phyloP scores from a whole-genome alignment of 2,888 invertebrate genomes.

The Gastrophysa polygoni region DNA sequence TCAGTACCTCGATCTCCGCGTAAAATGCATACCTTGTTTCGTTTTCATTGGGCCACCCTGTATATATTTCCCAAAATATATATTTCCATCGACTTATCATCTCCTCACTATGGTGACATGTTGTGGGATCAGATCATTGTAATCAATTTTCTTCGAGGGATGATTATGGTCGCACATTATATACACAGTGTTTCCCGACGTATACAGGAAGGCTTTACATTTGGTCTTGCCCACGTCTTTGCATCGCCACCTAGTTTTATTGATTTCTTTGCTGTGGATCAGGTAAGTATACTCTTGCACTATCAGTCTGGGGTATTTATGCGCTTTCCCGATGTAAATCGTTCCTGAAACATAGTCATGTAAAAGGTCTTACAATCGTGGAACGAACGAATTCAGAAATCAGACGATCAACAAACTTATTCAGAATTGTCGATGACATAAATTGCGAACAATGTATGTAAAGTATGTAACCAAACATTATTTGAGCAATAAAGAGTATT shows the following conservation, averaged over 20 bases:
- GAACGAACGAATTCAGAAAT: too few species aligned
- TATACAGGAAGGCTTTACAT: slow-evolving; percentile 36
- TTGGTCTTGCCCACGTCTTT: slow-evolving; percentile 29
- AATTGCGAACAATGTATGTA: too few species aligned
- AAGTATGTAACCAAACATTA: too few species aligned
- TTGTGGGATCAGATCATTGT: slow-evolving; percentile 14
- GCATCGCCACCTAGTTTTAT: slow-evolving; percentile 41
- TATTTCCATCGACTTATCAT: not conserved
- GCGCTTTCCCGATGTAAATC: slow-evolving; percentile 38
- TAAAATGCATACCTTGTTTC: too few species aligned
- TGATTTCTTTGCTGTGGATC: slow-evolving; percentile 33
- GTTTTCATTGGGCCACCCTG: too few species aligned
- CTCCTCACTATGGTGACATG: slow-evolving; percentile 9
- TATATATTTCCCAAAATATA: too few species aligned
- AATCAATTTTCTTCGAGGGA: slow-evolving; percentile 18
- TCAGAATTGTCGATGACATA: too few species aligned
- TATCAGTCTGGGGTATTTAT: slow-evolving; percentile 41
- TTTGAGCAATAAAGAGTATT: too few species aligned
- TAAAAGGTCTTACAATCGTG: too few species aligned
- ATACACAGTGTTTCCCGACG: slow-evolving; percentile 25
- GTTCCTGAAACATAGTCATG: slow-evolving; percentile 37
- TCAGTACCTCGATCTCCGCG: too few species aligned
- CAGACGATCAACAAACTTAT: too few species aligned
- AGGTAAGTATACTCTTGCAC: slow-evolving; percentile 38
- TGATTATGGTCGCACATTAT: slow-evolving; percentile 32